Base-by-base conservation (phyloP, 2,888 invertebrate species). In the Calameuta filiformis region DNA sequence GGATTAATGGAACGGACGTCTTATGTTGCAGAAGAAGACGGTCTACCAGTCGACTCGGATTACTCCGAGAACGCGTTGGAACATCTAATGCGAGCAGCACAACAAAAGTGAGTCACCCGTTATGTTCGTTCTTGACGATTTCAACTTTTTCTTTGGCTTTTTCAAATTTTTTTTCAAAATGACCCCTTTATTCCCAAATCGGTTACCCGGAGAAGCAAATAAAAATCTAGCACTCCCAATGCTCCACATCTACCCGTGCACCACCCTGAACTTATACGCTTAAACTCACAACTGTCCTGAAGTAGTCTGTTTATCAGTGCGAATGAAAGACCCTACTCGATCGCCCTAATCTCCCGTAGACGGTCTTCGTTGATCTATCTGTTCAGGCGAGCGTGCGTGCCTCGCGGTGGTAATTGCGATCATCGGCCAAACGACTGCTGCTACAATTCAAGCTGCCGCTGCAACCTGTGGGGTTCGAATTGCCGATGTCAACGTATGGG, bases 401-500 rank as follows among this genome's bases (percentile, higher is more conserved):
- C 95, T 87, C 95, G 97, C 83, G 96, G 96, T 11, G 96, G 96
- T 83, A 96, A 95, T 92, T 97, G 97, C 92, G 97, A 97, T 92
- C 96, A 96, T 91, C 94, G 96, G 81, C 96, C 96, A 15, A 95
- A 95, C 82, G 96, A 96, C 92, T 97, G 97, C 93, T 97, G 97
- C 93, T 95, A 95, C 93, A 96, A 95, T 87, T 96, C 96, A 83
- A 95, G 96, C 83, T 97, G 97, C 92, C 94, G 97, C 82, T 97
- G 97, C 94, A 97, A 97, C 92, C 93, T 97, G 76, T 97, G 97
- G 97, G 97, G 97, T 80, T 95, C 96, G 90, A 97, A 97, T 93
- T 97, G 97, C 92, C 94, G 96, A 88, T 97, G 97, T 92, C 97
- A 97, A 92, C 94, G 97, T 87, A 95, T 96, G 94, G 97, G 97